These are phyloP conservation scores for Aromia moschata DNA, from an alignment of 2,888 invertebrate genomes.

Conservation along the genomic window DNA sequence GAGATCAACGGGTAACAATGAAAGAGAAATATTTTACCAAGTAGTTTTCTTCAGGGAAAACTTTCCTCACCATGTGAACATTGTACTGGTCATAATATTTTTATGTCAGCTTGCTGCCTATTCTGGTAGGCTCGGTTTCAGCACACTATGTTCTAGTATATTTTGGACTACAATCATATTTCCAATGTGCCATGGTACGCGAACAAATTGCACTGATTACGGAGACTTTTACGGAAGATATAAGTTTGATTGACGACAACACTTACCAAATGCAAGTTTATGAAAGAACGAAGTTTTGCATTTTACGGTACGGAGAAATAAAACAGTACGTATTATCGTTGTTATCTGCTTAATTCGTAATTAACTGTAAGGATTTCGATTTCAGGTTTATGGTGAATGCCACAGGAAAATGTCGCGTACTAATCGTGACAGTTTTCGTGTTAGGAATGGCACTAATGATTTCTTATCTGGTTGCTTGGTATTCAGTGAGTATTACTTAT, in stretches of 20 bases:
- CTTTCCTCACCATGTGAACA: too few species aligned
- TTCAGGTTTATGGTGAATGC: background rate
- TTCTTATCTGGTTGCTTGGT: background rate
- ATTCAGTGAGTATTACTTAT: too few species aligned
- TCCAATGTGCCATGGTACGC: background rate
- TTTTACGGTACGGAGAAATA: background rate
- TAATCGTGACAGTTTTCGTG: background rate
- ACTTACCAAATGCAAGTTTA: slow-evolving; percentile 1
- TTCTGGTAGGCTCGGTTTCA: too few species aligned
- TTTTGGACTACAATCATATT: background rate
- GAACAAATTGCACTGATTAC: background rate
- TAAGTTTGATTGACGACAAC: background rate
- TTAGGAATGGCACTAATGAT: background rate
- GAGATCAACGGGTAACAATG: background rate
- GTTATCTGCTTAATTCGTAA: too few species aligned
- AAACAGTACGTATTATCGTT: too few species aligned
- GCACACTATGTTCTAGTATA: background rate
- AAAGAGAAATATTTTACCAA: background rate
- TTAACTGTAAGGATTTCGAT: too few species aligned
- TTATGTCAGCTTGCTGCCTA: too few species aligned
- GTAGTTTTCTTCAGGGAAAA: background rate
- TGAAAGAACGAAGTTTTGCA: background rate
- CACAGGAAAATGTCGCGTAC: background rate
- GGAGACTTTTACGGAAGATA: background rate
- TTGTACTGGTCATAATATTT: too few species aligned